Base-by-base conservation (phyloP, 2,113 vertebrate genomes). In the Hydrolagus affinis region DNA sequence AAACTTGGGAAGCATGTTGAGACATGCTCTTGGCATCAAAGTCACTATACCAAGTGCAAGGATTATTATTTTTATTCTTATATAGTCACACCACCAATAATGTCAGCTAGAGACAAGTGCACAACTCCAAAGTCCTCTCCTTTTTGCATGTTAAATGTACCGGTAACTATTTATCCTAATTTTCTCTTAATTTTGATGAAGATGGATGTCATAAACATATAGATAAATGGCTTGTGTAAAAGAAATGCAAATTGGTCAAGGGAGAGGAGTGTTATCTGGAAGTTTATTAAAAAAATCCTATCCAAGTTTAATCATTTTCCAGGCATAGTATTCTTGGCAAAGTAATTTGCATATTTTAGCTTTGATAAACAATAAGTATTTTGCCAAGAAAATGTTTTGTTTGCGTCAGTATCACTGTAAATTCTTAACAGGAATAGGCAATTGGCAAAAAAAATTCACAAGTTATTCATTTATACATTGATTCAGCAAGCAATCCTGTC, bases 321-420 rank as follows among this genome's bases (percentile, higher is more conserved):
- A 56, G 56, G 56, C 9, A 21, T 75, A 44, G 73, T 21, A 75
- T 75, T 75, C 73, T 75, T 75, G 73, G 73, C 73, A 56, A 75
- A 57, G 17, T 56, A 56, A 75, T 21, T 56, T 9, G 73, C 32
- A 56, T 17, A 21, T 7, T 21, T 75, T 30, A 56, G 19, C 15
- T 21, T 75, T 75, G 73, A 75, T 75, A 75, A 75, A 21, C 17
- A 14, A 8, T 56, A 32, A 75, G 32, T 8, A 21, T 15, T 21
- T 75, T 75, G 73, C 32, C 73, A 75, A 56, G 56, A 74, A 75
- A 75, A 75, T 75, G 73, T 56, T 21, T 21, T 10, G 32, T 8
- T 2, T 14, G 30, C 12, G 72, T 32, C 72, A 74, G 44, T 10
- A n/a, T 70, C 21, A 23, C 69, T 70, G 69, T 23, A 70, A 72